Evolutionary conservation across 2,113 vertebrate species (phyloP).

Genomic region (Sturnus vulgaris): DNA sequence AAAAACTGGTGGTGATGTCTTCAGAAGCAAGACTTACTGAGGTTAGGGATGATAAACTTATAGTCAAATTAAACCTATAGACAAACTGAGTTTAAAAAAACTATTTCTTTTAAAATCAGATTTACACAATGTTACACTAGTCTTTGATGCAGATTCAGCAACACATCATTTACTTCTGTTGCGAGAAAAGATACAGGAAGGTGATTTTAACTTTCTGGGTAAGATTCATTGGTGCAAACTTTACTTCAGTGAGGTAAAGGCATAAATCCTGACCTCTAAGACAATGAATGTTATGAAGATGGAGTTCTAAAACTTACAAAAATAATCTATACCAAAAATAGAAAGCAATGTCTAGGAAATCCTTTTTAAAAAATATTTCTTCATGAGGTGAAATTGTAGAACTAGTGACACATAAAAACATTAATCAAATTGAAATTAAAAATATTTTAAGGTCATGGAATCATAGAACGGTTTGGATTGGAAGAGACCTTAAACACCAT

Average conservation of each 20-base stretch:
- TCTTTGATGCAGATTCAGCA: neutral
- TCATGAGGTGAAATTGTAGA: neutral
- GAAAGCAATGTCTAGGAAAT: neutral
- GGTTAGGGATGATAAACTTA: neutral
- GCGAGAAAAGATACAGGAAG: neutral
- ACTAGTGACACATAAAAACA: neutral
- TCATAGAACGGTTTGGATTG: neutral
- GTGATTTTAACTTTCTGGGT: neutral
- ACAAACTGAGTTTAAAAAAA: neutral
- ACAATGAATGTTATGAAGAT: neutral
- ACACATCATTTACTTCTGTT: neutral
- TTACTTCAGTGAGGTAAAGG: neutral
- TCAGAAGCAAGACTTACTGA: neutral
- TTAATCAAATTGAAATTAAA: neutral
- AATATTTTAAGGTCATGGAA: neutral
- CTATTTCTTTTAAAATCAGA: neutral
- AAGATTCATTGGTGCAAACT: neutral
- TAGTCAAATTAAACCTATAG: neutral
- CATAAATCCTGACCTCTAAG: neutral
- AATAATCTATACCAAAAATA: neutral
- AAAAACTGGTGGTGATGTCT: rapidly evolving
- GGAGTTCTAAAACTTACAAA: neutral
- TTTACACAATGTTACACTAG: neutral
- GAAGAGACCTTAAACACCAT: neutral
- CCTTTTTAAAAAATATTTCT: neutral